Conservation (phyloP, 1,140 invertebrate genomes). For the Solenopsis fugax region DNA sequence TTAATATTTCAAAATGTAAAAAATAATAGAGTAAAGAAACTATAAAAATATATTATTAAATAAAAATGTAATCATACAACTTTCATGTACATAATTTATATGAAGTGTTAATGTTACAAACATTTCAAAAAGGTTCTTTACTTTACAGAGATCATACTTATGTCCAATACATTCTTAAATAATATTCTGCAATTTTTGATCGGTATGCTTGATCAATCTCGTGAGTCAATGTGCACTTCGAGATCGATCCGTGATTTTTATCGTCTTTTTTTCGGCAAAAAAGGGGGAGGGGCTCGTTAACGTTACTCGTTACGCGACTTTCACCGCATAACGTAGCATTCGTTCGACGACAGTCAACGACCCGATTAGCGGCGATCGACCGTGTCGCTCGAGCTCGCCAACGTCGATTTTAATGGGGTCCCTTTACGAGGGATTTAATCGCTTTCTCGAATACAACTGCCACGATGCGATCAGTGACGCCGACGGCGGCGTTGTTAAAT, state of each 20-base stretch:
- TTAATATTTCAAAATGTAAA: no score
- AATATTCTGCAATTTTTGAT: background rate
- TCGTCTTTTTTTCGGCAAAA: background rate
- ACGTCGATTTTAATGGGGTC: background rate
- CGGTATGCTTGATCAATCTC: background rate
- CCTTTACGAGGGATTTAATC: background rate
- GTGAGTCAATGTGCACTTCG: background rate
- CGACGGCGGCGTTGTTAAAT: background rate
- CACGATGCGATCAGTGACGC: background rate
- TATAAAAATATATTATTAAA: no score
- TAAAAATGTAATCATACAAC: no score
- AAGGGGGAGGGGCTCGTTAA: background rate
- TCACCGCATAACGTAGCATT: conserved; percentile 13
- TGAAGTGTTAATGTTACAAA: no score
- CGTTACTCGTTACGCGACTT: conserved; percentile 25
- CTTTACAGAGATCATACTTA: no score
- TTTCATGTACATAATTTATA: no score
- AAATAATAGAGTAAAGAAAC: no score
- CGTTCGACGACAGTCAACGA: conserved; percentile 48
- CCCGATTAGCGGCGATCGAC: conserved; percentile 43
- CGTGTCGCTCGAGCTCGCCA: background rate
- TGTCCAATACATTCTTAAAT: background rate
- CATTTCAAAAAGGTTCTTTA: no score
- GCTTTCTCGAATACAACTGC: conserved; percentile 3
- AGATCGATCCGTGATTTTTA: background rate